phyloP scores from a whole-genome alignment of 2,113 vertebrate species.

The Gallinago paraguaiae region DNA sequence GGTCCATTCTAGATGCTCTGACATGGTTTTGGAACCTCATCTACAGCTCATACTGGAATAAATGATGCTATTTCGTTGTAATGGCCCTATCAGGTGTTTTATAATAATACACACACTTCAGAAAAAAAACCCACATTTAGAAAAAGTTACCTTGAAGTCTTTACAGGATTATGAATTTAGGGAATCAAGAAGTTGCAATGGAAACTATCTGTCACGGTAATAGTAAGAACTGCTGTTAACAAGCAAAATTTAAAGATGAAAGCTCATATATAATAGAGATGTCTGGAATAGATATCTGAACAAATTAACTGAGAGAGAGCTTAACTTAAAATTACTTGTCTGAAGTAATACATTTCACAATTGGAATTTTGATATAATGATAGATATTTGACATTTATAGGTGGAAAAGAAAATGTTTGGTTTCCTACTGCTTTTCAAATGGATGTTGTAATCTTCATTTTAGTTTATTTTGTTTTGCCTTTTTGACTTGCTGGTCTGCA shows the following conservation, averaged over 20 bases:
- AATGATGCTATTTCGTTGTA: background rate
- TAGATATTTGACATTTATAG: background rate
- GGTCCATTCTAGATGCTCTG: background rate
- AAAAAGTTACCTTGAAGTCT: background rate
- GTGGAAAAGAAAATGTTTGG: background rate
- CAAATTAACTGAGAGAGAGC: background rate
- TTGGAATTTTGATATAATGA: background rate
- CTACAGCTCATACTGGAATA: background rate
- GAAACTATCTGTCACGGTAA: background rate
- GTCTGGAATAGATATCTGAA: background rate
- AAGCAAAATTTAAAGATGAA: conserved; percentile 26
- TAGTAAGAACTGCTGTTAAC: background rate
- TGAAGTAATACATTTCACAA: background rate
- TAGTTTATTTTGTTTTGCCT: background rate
- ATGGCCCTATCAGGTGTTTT: background rate
- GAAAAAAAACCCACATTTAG: background rate
- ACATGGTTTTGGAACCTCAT: background rate
- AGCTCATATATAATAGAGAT: background rate
- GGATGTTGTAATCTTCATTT: background rate
- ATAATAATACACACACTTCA: background rate
- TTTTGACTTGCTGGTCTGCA: background rate
- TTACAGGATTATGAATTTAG: background rate
- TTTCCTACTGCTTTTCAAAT: background rate
- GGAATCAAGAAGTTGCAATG: background rate
- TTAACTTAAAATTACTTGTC: conserved; percentile 14